Evolutionary conservation across 2,797 vertebrate species (phyloP).

Genomic region (Hipposideros larvatus): DNA sequence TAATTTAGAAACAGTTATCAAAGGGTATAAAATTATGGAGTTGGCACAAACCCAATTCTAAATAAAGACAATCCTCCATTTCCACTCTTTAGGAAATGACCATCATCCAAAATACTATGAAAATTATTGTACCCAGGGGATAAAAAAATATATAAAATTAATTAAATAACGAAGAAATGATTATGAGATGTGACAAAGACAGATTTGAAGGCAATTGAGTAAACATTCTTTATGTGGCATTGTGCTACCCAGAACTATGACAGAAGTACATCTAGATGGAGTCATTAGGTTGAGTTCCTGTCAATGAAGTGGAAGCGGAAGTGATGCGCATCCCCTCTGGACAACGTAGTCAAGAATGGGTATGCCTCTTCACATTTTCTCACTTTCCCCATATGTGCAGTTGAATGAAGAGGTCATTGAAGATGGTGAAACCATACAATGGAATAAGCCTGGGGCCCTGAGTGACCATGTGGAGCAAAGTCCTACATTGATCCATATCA

Average conservation of each 20-base stretch:
- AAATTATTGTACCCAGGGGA: background rate
- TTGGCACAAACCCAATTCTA: background rate
- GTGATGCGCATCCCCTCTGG: background rate
- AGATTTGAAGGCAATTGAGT: background rate
- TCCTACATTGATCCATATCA: background rate
- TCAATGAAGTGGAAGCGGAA: background rate
- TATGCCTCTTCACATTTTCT: background rate
- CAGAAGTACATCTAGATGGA: background rate
- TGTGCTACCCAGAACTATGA: background rate
- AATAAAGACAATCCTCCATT: slow-evolving; percentile 35
- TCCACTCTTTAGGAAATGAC: background rate
- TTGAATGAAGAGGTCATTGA: background rate
- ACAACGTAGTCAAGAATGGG: background rate
- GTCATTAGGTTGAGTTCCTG: background rate
- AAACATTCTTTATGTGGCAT: background rate
- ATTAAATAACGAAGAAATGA: slow-evolving; percentile 32
- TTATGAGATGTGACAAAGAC: background rate
- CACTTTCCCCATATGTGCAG: background rate
- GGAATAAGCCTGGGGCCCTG: background rate
- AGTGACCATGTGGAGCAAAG: background rate
- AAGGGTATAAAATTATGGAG: background rate
- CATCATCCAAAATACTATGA: background rate
- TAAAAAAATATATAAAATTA: background rate
- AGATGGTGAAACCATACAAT: background rate
- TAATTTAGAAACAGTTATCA: background rate